Conservation (phyloP, 2,888 invertebrate species). For the Volucella bombylans region DNA sequence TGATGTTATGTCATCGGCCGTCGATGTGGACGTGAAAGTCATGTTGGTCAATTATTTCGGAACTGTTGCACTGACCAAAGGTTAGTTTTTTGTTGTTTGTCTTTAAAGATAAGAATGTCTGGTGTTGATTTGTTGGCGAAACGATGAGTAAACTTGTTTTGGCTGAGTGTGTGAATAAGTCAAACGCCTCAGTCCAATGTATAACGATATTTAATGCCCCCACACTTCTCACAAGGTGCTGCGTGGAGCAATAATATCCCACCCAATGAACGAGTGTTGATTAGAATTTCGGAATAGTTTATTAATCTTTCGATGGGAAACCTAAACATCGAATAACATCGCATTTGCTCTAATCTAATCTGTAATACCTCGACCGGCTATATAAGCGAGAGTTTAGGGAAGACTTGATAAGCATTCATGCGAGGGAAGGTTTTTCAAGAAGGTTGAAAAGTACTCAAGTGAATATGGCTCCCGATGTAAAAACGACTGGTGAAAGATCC, state of each 20-base stretch:
- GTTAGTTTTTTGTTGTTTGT: conserved; percentile 82
- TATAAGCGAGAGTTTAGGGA: background rate
- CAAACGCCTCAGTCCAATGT: no score
- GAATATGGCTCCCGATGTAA: conserved; percentile 46
- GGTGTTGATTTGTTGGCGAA: background rate
- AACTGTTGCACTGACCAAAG: conserved; percentile 94
- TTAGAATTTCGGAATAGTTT: background rate
- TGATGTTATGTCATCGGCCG: conserved; percentile 87
- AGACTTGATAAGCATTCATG: conserved; percentile 28
- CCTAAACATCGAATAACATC: conserved; percentile 20
- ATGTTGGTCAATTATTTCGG: conserved; percentile 98
- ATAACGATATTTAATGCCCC: no score
- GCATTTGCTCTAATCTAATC: background rate
- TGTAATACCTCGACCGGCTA: background rate
- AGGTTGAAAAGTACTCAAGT: conserved; percentile 29
- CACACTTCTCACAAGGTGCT: no score
- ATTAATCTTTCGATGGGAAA: background rate
- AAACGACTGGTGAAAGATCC: conserved; percentile 35
- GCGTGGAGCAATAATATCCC: no score
- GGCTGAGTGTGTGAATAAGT: no score
- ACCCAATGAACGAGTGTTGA: background rate
- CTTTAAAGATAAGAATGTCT: conserved; percentile 7
- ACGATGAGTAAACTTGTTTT: no score
- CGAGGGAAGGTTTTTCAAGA: conserved; percentile 46
- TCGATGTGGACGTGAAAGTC: conserved; percentile 92